Evolutionary conservation across 2,113 vertebrate species (phyloP).

Genomic region (Coracopsis vasa): DNA sequence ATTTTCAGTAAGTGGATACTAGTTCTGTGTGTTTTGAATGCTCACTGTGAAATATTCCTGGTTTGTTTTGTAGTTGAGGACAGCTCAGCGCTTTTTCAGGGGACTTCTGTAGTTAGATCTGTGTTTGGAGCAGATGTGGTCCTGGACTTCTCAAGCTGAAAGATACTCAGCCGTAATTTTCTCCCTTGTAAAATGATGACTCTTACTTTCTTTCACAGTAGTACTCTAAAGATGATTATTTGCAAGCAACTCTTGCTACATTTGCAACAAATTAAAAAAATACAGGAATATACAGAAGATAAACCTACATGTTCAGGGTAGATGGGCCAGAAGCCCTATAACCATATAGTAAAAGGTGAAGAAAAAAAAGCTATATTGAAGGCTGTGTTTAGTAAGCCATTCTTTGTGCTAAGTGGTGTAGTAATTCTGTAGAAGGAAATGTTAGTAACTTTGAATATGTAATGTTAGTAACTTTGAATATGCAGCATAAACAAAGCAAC

Average conservation of each 20-base stretch:
- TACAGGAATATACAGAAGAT: neutral
- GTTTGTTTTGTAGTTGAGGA: neutral
- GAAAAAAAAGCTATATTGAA: neutral
- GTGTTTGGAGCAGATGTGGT: neutral
- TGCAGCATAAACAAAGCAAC: neutral
- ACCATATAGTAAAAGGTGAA: neutral
- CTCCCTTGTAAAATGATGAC: neutral
- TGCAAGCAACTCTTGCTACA: neutral
- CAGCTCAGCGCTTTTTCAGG: neutral
- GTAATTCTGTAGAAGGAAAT: neutral
- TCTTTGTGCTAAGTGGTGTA: neutral
- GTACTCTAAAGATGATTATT: neutral
- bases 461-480: neutral
- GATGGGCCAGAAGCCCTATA: neutral
- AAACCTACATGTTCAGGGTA: fast-evolving
- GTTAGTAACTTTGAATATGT: neutral
- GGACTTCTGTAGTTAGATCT: neutral
- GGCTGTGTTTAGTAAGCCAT: neutral
- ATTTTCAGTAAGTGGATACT: neutral
- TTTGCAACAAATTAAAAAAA: neutral
- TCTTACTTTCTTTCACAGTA: neutral
- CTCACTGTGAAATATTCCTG: neutral
- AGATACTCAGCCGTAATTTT: neutral
- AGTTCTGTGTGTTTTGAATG: neutral
- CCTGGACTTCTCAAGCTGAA: neutral